Base-by-base conservation (phyloP, 2,888 invertebrate species). In the Biston betularia region DNA sequence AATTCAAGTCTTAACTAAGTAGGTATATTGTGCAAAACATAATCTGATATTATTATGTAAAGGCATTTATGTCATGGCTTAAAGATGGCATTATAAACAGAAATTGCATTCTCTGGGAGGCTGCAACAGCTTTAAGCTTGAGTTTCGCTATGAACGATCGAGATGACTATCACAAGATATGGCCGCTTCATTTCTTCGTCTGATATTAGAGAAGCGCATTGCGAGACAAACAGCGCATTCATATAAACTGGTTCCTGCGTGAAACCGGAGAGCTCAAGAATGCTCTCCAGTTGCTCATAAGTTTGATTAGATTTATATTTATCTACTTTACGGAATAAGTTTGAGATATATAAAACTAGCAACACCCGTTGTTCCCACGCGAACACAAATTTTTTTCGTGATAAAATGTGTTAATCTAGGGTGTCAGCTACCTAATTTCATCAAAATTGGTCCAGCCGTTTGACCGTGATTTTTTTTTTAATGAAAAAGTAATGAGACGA, bases 111-210 rank as follows among this genome's bases (percentile, higher is more conserved):
- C 33, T 33, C 8, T 15, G 12, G 9, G 6, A 38, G 35, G 7
- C 48, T 15, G 12, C 38, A 40, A 46, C 34, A 34, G 14, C 15
- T 15, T 33, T 52, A 44, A 38, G 9, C n/a, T 33, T 56, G 12
- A 38, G 54, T 24, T 40, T 61, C 48, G 61, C 55, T 33, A 45
- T 57, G 40, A 24, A 15, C 58, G 65, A 67, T 70, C 55, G 42
- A 68, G 65, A 71, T 69, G 64, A 48, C 55, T 69, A 64, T 69
- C 57, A 65, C 48, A 65, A 69, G 68, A 69, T 70, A 66, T 63
- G 48, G 40, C 46, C 49, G 50, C 50, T 40, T 53, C 67, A 68
- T 69, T 67, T 64, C 70, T 64, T 52, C 55, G 61, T 59, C 48
- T 63, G 59, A 69, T 60, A 68, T 49, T 46, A 44, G 58, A 64